Base-by-base conservation (phyloP, 2,888 invertebrate species). In the Lepeophtheirus nordmannii region DNA sequence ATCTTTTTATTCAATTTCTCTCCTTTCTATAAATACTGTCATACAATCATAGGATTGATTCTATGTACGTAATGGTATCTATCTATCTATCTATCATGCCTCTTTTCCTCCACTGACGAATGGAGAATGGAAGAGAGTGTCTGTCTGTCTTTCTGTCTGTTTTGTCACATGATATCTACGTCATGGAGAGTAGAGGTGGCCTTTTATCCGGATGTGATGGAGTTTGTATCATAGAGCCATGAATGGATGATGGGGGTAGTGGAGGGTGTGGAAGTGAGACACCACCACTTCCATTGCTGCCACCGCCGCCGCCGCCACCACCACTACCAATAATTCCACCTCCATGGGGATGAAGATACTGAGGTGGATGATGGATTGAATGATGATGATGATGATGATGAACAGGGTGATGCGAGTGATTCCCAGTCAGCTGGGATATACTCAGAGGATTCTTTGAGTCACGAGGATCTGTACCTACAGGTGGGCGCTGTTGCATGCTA, bases 381-480 rank as follows among this genome's bases (percentile, higher is more conserved):
- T 30, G 30, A 30, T 30, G 30, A 30, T 2, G 3, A 30, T 30
- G 30, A 30, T 5, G 30, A 30, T 30, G 30, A 30, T 30, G 30
- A n/a, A 58, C 30, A 30, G 58, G 58, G 22, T 20, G 22, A 22
- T 30, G 20, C 8, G 22, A 58, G 22, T 23, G 38, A 41, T 53
- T 61, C 58, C 69, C 68, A 39, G 89, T 89, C 71, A 91, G 79
- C 78, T 90, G 89, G 73, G 89, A 89, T 68, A 91, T 89, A 76
- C 88, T 89, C 58, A 91, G 80, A 67, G 91, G 91, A 80, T 91
- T 90, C 79, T 30, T 30, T 30, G 30, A 85, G 78, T 91, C 90
- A 72, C 89, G 85, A 57, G 90, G 90, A 78, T 90, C 90, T 60
- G 89, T 89, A 68, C 90, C 90, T 67, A 90, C 89, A 57, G 90